phyloP scores from a whole-genome alignment of 2,888 invertebrate species.

The Hipparchia sbordonii region DNA sequence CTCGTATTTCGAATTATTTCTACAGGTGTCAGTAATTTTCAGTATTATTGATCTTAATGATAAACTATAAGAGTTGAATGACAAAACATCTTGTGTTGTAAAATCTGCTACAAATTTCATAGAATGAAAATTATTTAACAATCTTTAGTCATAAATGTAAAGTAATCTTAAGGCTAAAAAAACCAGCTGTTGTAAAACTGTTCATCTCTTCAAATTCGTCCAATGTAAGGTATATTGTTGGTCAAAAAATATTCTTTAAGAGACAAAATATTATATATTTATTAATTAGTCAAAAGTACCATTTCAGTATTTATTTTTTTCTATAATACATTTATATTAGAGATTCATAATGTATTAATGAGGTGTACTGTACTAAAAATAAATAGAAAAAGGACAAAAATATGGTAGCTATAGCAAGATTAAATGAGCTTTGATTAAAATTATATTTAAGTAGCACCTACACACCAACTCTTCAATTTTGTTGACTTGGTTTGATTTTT shows the following conservation, averaged over 20 bases:
- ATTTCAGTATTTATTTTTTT: constrained; percentile 38
- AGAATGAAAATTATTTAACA: not conserved
- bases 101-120: not conserved
- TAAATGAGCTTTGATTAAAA: too few species aligned
- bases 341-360: not conserved
- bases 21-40: too few species aligned
- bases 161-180: not conserved
- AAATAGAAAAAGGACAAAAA: not conserved
- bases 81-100: not conserved
- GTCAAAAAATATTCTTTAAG: constrained; percentile 3
- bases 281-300: constrained; percentile 27
- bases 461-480: too few species aligned
- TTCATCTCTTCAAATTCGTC: constrained; percentile 5
- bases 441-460: too few species aligned
- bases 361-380: not conserved
- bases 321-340: not conserved
- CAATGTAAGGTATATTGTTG: not conserved
- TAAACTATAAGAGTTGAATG: too few species aligned
- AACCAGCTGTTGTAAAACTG: not conserved
- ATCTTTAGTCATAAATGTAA: not conserved
- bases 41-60: too few species aligned
- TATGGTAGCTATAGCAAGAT: not conserved
- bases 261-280: not conserved
- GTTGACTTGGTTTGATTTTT: not conserved
- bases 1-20: too few species aligned